Percentiles rank a stretch among this genome's conserved stretches.
Conservation (phyloP, 2,888 invertebrate genomes). For the Xanthia togata region DNA sequence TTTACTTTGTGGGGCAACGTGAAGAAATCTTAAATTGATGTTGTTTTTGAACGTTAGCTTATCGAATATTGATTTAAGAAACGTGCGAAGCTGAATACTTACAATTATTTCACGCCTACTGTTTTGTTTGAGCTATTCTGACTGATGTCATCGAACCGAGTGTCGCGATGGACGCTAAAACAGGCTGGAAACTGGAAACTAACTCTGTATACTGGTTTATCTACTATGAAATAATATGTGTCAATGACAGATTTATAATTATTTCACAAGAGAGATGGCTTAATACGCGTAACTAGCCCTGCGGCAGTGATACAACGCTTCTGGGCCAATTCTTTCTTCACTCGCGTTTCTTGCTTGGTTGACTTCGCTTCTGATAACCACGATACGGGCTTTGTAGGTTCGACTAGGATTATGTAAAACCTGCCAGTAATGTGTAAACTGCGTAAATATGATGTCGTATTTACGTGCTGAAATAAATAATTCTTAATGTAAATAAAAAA, state of each 20-base stretch:
- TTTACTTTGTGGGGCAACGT: constrained; percentile 14
- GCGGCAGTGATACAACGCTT: constrained; percentile 43
- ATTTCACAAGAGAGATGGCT: constrained; percentile 65
- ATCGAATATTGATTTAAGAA: constrained; percentile 44
- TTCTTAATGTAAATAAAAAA: neutral
- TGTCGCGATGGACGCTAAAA: constrained; percentile 23
- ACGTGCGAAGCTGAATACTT: constrained; percentile 40
- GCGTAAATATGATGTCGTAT: neutral
- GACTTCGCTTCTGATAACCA: constrained; percentile 26
- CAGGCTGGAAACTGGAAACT: constrained; percentile 60
- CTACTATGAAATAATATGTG: constrained; percentile 63
- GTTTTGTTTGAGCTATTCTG: constrained; percentile 33
- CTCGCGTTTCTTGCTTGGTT: constrained; percentile 22
- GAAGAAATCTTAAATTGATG: constrained; percentile 29
- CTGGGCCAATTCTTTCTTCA: constrained; percentile 41
- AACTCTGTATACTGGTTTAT: constrained; percentile 58
- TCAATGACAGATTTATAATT: constrained; percentile 67
- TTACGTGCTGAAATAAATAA: constrained; percentile 13
- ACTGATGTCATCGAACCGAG: constrained; percentile 54
- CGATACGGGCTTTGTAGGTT: constrained; percentile 10
- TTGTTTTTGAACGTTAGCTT: constrained; percentile 43
- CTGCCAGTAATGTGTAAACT: neutral
- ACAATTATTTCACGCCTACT: constrained; percentile 28
- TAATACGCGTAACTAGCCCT: constrained; percentile 57
- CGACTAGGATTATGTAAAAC: constrained; percentile 22